Conservation (phyloP, 2,797 vertebrate species). For the Euthynnus affinis region DNA sequence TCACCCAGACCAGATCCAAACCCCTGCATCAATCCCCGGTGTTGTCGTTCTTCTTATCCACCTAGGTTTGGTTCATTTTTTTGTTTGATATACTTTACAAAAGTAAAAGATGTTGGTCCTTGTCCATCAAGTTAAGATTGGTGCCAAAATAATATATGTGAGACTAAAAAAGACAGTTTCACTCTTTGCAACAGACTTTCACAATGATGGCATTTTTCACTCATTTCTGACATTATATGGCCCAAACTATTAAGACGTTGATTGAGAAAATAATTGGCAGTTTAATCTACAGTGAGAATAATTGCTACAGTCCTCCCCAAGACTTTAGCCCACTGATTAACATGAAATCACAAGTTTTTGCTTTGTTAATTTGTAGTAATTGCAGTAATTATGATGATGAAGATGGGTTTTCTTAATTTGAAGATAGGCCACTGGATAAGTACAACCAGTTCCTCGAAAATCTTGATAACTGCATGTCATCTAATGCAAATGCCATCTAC, state of each 20-base stretch:
- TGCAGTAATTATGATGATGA: background rate
- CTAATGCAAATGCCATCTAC: background rate
- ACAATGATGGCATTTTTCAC: too few species aligned
- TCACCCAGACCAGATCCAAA: slow-evolving; percentile 15
- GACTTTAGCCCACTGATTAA: background rate
- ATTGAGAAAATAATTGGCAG: too few species aligned
- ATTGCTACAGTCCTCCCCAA: background rate
- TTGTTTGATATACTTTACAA: background rate
- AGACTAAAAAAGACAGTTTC: background rate
- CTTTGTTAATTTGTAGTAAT: background rate
- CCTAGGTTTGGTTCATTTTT: slow-evolving; percentile 50
- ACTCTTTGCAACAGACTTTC: too few species aligned
- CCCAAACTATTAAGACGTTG: too few species aligned
- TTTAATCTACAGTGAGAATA: background rate
- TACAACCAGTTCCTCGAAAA: too few species aligned
- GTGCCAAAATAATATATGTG: background rate
- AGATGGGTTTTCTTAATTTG: too few species aligned
- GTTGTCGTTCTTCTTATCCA: slow-evolving; percentile 22
- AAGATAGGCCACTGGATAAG: too few species aligned
- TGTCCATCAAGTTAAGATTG: background rate
- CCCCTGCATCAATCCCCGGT: slow-evolving; percentile 18
- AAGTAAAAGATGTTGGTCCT: background rate
- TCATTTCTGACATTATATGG: too few species aligned
- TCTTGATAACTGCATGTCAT: background rate
- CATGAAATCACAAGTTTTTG: background rate